Percentiles rank a stretch among this genome's conserved stretches.
Evolutionary conservation across 2,797 vertebrate genomes (phyloP).

Genomic region (Lacerta viridis): DNA sequence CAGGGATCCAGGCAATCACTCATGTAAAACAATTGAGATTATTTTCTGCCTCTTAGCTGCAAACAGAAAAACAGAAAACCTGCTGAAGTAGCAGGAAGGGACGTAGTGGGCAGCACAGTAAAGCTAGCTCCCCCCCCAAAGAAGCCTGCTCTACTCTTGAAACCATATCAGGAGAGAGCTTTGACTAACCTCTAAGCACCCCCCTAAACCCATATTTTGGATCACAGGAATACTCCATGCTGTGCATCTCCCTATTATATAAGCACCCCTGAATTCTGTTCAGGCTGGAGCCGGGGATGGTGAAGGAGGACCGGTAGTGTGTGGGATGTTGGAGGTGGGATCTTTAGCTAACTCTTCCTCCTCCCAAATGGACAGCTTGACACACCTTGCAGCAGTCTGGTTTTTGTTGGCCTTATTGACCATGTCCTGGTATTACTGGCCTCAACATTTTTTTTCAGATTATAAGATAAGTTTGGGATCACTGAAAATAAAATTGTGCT

Average conservation of each 20-base stretch:
- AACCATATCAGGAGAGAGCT: too few relatives aligned
- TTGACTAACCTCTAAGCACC: too few relatives aligned
- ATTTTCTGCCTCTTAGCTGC: background rate
- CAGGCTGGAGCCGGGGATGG: background rate
- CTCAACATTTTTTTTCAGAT: background rate
- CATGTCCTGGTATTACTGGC: background rate
- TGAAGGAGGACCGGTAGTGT: background rate
- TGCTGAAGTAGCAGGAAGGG: background rate
- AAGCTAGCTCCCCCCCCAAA: background rate
- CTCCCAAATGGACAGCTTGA: too few relatives aligned
- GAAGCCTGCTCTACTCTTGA: background rate
- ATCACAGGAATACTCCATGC: background rate
- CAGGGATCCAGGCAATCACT: background rate
- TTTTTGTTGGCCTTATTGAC: background rate
- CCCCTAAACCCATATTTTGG: background rate
- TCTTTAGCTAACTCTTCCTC: background rate
- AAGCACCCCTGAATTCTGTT: background rate
- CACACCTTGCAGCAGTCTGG: too few relatives aligned
- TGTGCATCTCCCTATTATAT: background rate
- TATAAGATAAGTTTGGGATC: background rate
- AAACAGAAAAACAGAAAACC: background rate
- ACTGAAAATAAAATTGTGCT: background rate
- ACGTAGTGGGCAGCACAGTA: background rate
- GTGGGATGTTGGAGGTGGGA: background rate
- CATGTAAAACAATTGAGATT: background rate